Percentiles rank a stretch among this genome's conserved stretches.
phyloP scores from a whole-genome alignment of 2,113 vertebrate species.

The Toxotes chatareus region DNA sequence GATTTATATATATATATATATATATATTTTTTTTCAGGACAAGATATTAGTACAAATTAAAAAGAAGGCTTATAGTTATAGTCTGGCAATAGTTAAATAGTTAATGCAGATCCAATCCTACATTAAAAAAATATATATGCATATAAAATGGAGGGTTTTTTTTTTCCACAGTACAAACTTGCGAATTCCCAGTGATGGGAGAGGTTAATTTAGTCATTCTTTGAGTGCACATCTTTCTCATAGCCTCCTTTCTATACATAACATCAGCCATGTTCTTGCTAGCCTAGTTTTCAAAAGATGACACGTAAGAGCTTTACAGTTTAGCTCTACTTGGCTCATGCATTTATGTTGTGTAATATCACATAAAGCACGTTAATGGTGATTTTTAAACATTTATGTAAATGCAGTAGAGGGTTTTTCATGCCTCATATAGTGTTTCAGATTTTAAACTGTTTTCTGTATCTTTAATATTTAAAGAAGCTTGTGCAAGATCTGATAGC shows the following conservation, averaged over 20 bases:
- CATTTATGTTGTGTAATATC: constrained; percentile 13
- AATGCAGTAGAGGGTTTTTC: constrained; percentile 7
- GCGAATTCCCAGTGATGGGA: constrained; percentile 72
- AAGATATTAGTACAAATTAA: background rate
- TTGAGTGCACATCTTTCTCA: constrained; percentile 65
- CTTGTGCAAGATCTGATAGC: background rate
- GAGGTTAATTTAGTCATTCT: constrained; percentile 71
- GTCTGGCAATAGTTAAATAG: background rate
- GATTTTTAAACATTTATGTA: constrained; percentile 36
- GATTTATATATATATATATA: too few relatives aligned
- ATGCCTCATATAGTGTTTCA: background rate
- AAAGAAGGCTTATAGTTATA: background rate
- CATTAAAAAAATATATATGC: background rate
- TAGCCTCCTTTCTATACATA: constrained; percentile 78
- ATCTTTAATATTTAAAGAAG: constrained; percentile 29
- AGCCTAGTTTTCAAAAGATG: constrained; percentile 77
- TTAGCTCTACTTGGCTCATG: constrained; percentile 47
- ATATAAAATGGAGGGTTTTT: background rate
- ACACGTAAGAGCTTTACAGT: constrained; percentile 53
- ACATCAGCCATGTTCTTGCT: constrained; percentile 60
- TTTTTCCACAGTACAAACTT: constrained; percentile 53
- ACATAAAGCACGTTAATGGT: background rate
- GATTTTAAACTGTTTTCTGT: constrained; percentile 21
- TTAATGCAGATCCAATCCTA: constrained; percentile 1
- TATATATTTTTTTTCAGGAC: background rate